Percentiles rank a stretch among this genome's conserved stretches.
These are phyloP conservation scores for Empis livida DNA, from an alignment of 2,888 invertebrate species.

Conservation along the genomic window DNA sequence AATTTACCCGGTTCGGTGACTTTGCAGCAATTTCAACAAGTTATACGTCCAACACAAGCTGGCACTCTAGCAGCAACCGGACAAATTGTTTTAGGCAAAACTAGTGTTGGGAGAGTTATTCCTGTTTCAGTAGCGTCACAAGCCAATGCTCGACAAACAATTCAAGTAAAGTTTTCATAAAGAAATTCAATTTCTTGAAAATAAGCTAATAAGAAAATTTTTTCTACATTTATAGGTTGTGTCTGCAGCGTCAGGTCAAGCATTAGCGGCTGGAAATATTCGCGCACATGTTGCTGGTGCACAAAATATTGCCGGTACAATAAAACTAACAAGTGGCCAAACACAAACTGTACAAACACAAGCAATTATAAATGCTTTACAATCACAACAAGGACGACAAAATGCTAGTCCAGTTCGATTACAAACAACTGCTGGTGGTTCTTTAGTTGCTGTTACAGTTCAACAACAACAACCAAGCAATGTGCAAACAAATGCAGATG, in stretches of 20 bases:
- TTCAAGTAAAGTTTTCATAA: constrained; percentile 29
- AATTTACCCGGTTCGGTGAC: constrained; percentile 47
- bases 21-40: constrained; percentile 62
- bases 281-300: constrained; percentile 38
- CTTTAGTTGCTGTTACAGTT: constrained; percentile 45
- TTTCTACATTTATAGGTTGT: constrained; percentile 38
- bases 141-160: constrained; percentile 41
- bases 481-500: not conserved
- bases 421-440: constrained; percentile 40
- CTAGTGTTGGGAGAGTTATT: constrained; percentile 48
- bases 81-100: constrained; percentile 48
- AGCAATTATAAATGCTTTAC: constrained; percentile 42
- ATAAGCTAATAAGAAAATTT: too few species aligned
- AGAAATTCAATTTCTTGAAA: not conserved
- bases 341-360: constrained; percentile 35
- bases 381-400: constrained; percentile 42
- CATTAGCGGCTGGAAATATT: constrained; percentile 37
- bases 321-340: constrained; percentile 38
- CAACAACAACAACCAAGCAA: constrained; percentile 33
- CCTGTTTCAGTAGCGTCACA: constrained; percentile 49
- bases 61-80: constrained; percentile 33
- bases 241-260: constrained; percentile 41
- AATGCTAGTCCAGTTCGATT: constrained; percentile 47
- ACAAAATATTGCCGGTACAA: constrained; percentile 37
- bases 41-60: constrained; percentile 48